phyloP scores from a whole-genome alignment of 1,140 invertebrate genomes.

The Rhopalosiphum padi region DNA sequence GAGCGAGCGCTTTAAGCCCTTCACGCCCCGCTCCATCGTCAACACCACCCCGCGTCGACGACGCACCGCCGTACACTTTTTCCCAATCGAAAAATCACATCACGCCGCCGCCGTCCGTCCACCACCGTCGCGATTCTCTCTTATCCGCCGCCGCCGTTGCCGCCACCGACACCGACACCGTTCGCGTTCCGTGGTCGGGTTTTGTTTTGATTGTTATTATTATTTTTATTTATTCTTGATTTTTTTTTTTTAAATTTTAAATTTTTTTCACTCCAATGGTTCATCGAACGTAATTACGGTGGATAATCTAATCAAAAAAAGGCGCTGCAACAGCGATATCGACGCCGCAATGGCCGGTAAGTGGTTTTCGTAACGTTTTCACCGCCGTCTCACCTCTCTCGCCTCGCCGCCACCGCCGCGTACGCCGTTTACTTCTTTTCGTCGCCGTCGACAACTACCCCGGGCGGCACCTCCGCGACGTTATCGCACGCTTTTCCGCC shows the following conservation, averaged over 20 bases:
- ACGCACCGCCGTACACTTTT: conserved; percentile 15
- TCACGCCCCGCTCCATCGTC: too few relatives aligned
- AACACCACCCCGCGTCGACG: neutral
- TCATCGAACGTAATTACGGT: conserved; percentile 56
- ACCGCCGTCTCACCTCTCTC: neutral
- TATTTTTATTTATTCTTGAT: neutral
- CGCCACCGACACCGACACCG: neutral
- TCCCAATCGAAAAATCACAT: conserved; percentile 54
- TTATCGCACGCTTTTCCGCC: conserved; percentile 6
- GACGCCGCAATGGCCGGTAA: conserved; percentile 56
- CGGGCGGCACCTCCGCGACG: neutral
- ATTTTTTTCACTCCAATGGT: conserved; percentile 45
- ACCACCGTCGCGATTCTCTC: conserved; percentile 20
- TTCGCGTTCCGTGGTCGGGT: conserved; percentile 26
- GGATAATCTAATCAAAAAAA: conserved; percentile 58
- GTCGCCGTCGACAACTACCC: neutral
- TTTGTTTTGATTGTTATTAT: conserved; percentile 47
- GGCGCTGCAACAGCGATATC: conserved; percentile 57
- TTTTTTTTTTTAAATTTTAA: conserved; percentile 4
- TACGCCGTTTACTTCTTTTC: neutral
- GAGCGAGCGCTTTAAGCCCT: neutral
- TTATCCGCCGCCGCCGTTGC: neutral
- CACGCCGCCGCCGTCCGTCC: conserved; percentile 31
- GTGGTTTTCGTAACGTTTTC: conserved; percentile 36
- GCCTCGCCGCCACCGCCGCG: neutral